Conservation (phyloP, 2,113 vertebrate species). For the Sinocyclocheilus maitianheensis region DNA sequence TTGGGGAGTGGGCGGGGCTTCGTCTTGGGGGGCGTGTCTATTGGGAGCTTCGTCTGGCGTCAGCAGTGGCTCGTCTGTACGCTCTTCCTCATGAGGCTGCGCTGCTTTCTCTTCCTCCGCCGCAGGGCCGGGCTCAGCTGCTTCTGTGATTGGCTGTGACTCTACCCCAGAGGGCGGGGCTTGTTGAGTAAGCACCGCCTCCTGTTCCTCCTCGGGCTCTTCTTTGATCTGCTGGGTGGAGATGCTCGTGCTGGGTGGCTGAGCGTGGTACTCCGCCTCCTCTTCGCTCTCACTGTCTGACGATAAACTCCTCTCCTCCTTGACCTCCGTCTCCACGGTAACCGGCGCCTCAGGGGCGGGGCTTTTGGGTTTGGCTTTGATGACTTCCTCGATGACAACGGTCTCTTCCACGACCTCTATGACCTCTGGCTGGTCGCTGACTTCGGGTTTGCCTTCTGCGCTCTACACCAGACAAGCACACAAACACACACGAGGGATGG, state of each 20-base stretch:
- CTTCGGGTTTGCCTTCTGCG: slow-evolving; percentile 86
- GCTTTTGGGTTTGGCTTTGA: slow-evolving; percentile 73
- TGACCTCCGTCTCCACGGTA: neutral
- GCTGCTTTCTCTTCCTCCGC: slow-evolving; percentile 22
- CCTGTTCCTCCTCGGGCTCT: slow-evolving; percentile 79
- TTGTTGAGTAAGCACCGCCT: slow-evolving; percentile 39
- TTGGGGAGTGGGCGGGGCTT: slow-evolving; percentile 53
- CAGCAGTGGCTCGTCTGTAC: slow-evolving; percentile 58
- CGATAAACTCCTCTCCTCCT: slow-evolving; percentile 78
- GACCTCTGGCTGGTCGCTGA: slow-evolving; percentile 82
- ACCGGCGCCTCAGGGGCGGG: neutral
- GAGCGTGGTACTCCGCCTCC: slow-evolving; percentile 90
- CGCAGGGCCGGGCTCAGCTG: neutral
- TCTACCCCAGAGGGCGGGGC: neutral
- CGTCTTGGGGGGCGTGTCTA: slow-evolving; percentile 46
- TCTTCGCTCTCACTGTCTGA: slow-evolving; percentile 93
- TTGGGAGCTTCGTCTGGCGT: slow-evolving; percentile 69
- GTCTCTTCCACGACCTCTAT: slow-evolving; percentile 88
- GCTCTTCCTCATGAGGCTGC: slow-evolving; percentile 59
- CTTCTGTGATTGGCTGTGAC: neutral
- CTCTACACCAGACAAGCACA: slow-evolving; percentile 77
- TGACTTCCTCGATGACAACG: slow-evolving; percentile 84
- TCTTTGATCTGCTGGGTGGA: slow-evolving; percentile 80
- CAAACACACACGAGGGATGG: slow-evolving; percentile 64
- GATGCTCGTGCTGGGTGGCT: slow-evolving; percentile 64